A percentile compares a stretch with the other conserved stretches of the same genome.
Evolutionary conservation across 2,888 invertebrate genomes (phyloP).

Genomic region (Himalopsyche tibetana): DNA sequence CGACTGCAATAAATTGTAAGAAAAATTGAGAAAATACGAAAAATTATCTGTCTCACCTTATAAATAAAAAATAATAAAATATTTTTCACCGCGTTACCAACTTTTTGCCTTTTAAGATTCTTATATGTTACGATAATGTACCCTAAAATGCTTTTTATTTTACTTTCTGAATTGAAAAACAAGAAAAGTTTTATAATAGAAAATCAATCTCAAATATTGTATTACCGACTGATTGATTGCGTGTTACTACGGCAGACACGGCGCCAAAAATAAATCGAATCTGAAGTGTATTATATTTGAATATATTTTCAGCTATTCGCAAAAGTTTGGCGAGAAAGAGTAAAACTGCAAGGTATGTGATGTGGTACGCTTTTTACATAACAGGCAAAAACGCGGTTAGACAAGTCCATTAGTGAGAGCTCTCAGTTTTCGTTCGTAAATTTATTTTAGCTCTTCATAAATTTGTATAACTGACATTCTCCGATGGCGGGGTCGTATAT

Average conservation of each 20-base stretch:
- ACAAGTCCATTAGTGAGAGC: slow-evolving; percentile 56
- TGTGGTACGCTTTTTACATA: slow-evolving; percentile 37
- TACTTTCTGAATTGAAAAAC: background rate
- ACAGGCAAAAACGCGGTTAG: slow-evolving; percentile 48
- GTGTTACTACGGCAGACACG: slow-evolving; percentile 20
- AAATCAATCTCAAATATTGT: slow-evolving; percentile 40
- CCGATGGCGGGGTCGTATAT: slow-evolving; percentile 24
- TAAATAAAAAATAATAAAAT: background rate
- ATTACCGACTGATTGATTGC: slow-evolving; percentile 35
- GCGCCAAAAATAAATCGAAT: slow-evolving; percentile 32
- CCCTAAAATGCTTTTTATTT: background rate
- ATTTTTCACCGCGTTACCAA: background rate
- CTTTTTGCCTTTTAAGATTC: background rate
- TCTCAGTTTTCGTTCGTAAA: slow-evolving; percentile 60
- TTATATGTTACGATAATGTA: background rate
- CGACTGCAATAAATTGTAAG: too few species aligned
- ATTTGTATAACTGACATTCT: slow-evolving; percentile 58
- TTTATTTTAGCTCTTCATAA: slow-evolving; percentile 62
- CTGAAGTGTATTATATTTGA: slow-evolving; percentile 33
- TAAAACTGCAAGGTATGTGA: slow-evolving; percentile 37
- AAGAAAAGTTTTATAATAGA: slow-evolving; percentile 26
- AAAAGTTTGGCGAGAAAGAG: slow-evolving; percentile 28
- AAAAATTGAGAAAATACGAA: too few species aligned
- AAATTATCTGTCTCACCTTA: too few species aligned
- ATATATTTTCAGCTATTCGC: slow-evolving; percentile 34